phyloP scores from a whole-genome alignment of 2,113 vertebrate species.

The Apteryx owenii region DNA sequence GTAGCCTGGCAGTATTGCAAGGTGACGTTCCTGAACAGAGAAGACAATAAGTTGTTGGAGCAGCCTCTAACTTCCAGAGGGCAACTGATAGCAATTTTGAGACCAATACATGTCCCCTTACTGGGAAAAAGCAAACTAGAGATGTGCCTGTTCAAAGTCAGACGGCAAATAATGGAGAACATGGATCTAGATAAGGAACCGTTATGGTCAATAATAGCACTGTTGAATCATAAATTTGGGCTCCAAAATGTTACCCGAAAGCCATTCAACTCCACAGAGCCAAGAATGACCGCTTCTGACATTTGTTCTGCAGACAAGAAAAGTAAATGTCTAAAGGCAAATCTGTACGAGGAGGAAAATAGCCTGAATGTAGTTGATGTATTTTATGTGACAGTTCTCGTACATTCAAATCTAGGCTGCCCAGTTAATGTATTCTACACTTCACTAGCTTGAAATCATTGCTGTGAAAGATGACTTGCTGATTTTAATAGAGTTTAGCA shows the following conservation, averaged over 20 bases:
- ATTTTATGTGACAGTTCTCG: slow-evolving; percentile 70
- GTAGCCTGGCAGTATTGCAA: not conserved
- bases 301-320: slow-evolving; percentile 21
- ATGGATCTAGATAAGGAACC: not conserved
- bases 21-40: not conserved
- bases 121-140: not conserved
- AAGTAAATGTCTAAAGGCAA: slow-evolving; percentile 63
- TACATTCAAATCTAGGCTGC: slow-evolving; percentile 52
- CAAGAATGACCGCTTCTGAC: slow-evolving; percentile 22
- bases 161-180: not conserved
- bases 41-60: not conserved
- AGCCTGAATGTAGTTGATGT: slow-evolving; percentile 53
- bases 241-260: slow-evolving; percentile 7
- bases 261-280: not conserved
- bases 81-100: not conserved
- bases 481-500: slow-evolving; percentile 66
- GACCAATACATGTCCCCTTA: not conserved
- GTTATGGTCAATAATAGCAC: not conserved
- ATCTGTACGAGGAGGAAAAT: slow-evolving; percentile 33
- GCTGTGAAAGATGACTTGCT: slow-evolving; percentile 66
- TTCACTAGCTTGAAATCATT: slow-evolving; percentile 77
- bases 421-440: slow-evolving; percentile 67
- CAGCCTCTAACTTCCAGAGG: not conserved
- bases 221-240: slow-evolving; percentile 1
- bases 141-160: not conserved